A percentile compares a stretch with the other conserved stretches of the same genome.
phyloP scores from a whole-genome alignment of 2,888 invertebrate species.

The Scotopteryx bipunctaria region DNA sequence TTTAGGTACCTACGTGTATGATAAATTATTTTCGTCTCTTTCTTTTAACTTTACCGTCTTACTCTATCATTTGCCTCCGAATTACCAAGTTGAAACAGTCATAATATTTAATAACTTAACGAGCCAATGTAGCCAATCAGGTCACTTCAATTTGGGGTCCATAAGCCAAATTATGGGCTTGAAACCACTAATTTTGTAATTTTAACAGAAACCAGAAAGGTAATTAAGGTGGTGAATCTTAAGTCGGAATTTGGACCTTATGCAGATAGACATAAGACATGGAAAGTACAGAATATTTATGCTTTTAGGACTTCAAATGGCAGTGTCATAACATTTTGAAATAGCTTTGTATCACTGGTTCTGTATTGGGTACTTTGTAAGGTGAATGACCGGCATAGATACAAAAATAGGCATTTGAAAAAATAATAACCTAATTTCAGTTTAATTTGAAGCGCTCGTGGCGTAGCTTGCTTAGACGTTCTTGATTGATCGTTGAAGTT shows the following conservation, averaged over 20 bases:
- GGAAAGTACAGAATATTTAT: neutral
- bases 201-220: slow-evolving; percentile 16
- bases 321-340: slow-evolving; percentile 8
- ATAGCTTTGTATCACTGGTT: neutral
- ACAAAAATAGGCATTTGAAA: too few relatives aligned
- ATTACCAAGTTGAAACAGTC: slow-evolving; percentile 13
- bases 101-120: slow-evolving; percentile 25
- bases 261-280: neutral
- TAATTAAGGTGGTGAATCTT: slow-evolving; percentile 1
- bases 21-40: neutral
- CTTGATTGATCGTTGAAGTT: too few relatives aligned
- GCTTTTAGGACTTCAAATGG: neutral
- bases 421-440: too few relatives aligned
- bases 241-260: neutral
- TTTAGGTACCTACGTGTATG: neutral
- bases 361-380: neutral
- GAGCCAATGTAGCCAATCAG: slow-evolving; percentile 23
- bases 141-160: slow-evolving; percentile 28
- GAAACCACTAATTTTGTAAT: slow-evolving; percentile 34
- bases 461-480: too few relatives aligned
- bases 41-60: neutral
- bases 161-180: slow-evolving; percentile 37
- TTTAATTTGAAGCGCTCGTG: too few relatives aligned
- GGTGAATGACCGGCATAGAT: neutral
- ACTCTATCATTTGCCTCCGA: neutral